Conservation (phyloP, 2,797 vertebrate species). For the Lemur catta region DNA sequence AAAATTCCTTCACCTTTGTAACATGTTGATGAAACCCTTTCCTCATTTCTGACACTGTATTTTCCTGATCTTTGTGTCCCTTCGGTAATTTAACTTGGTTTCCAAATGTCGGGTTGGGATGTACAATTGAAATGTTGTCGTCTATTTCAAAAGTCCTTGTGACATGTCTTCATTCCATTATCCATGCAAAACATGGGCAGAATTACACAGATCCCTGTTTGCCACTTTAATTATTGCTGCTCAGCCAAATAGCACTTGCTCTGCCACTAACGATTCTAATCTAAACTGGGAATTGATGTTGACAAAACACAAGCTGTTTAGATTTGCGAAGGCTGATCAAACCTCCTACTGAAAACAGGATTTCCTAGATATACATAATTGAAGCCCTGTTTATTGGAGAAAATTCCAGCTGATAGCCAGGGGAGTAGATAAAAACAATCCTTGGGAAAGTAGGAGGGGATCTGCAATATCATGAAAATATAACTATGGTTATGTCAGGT, state of each 20-base stretch:
- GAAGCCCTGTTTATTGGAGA: not conserved
- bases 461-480: not conserved
- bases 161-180: constrained; percentile 4
- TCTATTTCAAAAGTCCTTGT: constrained; percentile 5
- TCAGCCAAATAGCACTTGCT: constrained; percentile 46
- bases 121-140: not conserved
- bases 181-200: not conserved
- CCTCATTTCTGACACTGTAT: not conserved
- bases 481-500: not conserved
- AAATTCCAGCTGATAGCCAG: not conserved
- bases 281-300: constrained; percentile 68
- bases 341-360: not conserved
- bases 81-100: not conserved
- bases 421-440: not conserved
- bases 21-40: not conserved
- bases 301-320: constrained; percentile 77
- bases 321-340: constrained; percentile 45
- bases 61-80: not conserved
- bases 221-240: constrained; percentile 54
- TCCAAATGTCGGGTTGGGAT: not conserved
- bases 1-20: not conserved
- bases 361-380: not conserved
- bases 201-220: constrained; percentile 3
- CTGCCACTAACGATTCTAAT: constrained; percentile 60
- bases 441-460: not conserved